Conservation (phyloP, 2,888 invertebrate species). For the Oscheius sp. region DNA sequence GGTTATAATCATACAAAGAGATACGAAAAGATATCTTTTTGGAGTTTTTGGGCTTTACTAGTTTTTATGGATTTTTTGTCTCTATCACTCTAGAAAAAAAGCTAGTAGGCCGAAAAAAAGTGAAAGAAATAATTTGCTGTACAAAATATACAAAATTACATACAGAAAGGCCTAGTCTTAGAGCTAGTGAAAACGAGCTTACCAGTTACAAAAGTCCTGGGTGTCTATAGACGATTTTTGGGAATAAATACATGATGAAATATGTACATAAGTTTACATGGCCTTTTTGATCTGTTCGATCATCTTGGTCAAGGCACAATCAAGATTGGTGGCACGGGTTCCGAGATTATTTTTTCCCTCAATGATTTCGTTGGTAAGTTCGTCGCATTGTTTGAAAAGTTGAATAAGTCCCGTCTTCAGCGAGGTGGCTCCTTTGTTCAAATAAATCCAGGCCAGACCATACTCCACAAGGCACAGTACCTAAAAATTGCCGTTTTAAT, state of each 20-base stretch:
- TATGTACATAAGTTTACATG: conserved; percentile 34
- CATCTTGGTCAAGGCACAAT: conserved; percentile 21
- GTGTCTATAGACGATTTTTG: conserved; percentile 5
- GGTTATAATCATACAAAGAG: conserved; percentile 7
- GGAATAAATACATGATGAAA: conserved; percentile 27
- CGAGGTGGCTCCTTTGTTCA: conserved; percentile 16
- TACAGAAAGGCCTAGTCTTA: conserved; percentile 27
- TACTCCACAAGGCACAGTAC: conserved; percentile 33
- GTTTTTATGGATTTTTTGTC: conserved; percentile 31
- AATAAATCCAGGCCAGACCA: conserved; percentile 28
- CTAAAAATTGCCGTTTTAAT: background rate
- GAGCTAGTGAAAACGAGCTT: background rate
- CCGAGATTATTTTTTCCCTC: conserved; percentile 15
- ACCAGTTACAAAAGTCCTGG: conserved; percentile 29
- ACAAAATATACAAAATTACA: conserved; percentile 31
- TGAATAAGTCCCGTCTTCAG: conserved; percentile 29
- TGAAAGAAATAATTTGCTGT: conserved; percentile 26
- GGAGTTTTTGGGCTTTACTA: conserved; percentile 31
- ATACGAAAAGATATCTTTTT: conserved; percentile 28
- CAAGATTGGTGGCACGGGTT: conserved; percentile 14
- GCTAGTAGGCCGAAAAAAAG: conserved; percentile 19
- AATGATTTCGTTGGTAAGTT: conserved; percentile 11
- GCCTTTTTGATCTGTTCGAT: conserved; percentile 36
- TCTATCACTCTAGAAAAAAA: conserved; percentile 6
- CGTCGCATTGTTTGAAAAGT: conserved; percentile 25